Evolutionary conservation across 2,888 invertebrate genomes (phyloP).

Genomic region (Mythimna pallens): DNA sequence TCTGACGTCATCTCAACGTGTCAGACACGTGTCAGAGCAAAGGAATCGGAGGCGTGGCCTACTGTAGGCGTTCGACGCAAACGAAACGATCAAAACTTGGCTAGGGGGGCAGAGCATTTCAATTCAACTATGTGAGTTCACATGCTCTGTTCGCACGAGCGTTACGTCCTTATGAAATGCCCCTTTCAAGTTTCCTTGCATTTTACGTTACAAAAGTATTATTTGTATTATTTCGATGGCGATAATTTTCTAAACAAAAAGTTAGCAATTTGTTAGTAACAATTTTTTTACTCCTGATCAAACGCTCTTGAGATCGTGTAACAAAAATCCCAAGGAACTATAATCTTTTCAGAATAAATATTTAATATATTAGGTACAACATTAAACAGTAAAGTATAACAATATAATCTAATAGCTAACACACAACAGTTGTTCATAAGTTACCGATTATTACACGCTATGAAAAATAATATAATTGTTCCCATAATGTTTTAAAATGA

Average conservation of each 20-base stretch:
- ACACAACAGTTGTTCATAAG: slow-evolving; percentile 73
- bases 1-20: too few relatives aligned
- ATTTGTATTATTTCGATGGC: too few relatives aligned
- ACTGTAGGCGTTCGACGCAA: too few relatives aligned
- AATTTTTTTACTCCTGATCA: background rate
- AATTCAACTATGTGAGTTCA: too few relatives aligned
- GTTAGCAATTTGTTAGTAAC: background rate
- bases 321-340: slow-evolving; percentile 24
- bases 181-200: too few relatives aligned
- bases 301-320: slow-evolving; percentile 29
- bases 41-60: too few relatives aligned
- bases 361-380: slow-evolving; percentile 43
- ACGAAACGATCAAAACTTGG: too few relatives aligned
- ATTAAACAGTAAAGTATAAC: slow-evolving; percentile 50
- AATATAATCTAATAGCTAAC: slow-evolving; percentile 63
- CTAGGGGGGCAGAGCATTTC: too few relatives aligned
- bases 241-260: background rate
- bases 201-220: too few relatives aligned
- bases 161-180: too few relatives aligned
- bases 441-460: slow-evolving; percentile 61
- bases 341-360: slow-evolving; percentile 16
- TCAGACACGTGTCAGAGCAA: too few relatives aligned
- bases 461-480: slow-evolving; percentile 69
- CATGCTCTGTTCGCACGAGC: too few relatives aligned
- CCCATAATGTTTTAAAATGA: slow-evolving; percentile 60